These are phyloP conservation scores for Cataglyphis rosenhaueri DNA, from an alignment of 2,888 invertebrate species.

Conservation along the genomic window DNA sequence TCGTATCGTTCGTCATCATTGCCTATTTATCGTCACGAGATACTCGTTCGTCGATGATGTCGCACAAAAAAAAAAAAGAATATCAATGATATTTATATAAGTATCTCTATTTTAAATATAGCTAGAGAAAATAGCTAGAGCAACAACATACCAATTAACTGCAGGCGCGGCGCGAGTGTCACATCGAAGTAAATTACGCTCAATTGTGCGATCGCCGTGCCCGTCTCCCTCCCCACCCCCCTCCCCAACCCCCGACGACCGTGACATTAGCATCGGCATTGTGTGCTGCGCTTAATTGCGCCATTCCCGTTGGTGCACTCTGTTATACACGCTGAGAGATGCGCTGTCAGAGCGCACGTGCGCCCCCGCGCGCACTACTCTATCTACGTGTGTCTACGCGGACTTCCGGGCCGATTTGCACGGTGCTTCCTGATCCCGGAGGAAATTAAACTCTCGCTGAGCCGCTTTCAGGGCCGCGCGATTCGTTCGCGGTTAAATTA, in stretches of 20 bases:
- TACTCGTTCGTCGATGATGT: background rate
- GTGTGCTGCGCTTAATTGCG: conserved; percentile 80
- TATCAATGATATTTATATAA: background rate
- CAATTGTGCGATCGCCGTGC: conserved; percentile 66
- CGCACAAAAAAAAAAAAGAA: background rate
- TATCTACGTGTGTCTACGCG: conserved; percentile 4
- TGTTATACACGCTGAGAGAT: background rate
- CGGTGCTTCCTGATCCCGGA: conserved; percentile 35
- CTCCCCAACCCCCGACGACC: conserved; percentile 66
- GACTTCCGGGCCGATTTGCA: conserved; percentile 39
- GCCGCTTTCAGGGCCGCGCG: conserved; percentile 10
- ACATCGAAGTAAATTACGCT: conserved; percentile 45
- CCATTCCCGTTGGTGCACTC: conserved; percentile 12
- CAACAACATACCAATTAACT: background rate
- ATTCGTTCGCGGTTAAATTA: background rate
- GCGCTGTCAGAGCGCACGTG: background rate
- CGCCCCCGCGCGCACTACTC: background rate
- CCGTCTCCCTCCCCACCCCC: background rate
- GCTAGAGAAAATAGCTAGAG: background rate
- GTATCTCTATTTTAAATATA: background rate
- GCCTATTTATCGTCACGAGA: background rate
- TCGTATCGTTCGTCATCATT: background rate
- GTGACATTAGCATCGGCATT: conserved; percentile 82
- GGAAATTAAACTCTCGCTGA: background rate
- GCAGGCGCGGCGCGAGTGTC: conserved; percentile 22